These are phyloP conservation scores for Octodonta nipae DNA, from an alignment of 2,888 invertebrate genomes.

Conservation along the genomic window DNA sequence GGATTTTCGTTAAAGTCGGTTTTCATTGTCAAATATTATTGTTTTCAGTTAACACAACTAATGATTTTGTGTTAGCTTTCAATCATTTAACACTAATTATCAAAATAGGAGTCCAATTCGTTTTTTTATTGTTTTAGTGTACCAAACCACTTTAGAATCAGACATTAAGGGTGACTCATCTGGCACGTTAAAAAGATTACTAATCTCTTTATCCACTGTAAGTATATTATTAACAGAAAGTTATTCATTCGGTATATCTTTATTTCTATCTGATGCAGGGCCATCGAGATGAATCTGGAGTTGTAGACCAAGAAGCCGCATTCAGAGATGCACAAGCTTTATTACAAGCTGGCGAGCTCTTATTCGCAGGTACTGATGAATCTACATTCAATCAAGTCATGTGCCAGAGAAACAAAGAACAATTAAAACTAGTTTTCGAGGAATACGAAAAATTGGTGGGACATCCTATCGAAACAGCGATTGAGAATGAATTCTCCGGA, in stretches of 20 bases:
- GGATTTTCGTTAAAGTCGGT: too few relatives aligned
- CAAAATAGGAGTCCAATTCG: too few relatives aligned
- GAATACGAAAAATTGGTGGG: constrained; percentile 68
- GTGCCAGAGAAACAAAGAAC: constrained; percentile 60
- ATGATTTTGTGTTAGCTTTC: too few relatives aligned
- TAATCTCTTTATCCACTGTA: constrained; percentile 65
- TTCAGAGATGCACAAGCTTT: constrained; percentile 70
- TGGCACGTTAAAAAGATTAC: constrained; percentile 76
- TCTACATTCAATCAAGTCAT: constrained; percentile 72
- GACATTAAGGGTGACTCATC: constrained; percentile 80
- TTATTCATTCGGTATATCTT: too few relatives aligned
- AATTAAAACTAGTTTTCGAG: constrained; percentile 41
- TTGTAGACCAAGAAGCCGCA: constrained; percentile 57
- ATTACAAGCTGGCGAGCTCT: constrained; percentile 57
- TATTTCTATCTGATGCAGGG: too few relatives aligned
- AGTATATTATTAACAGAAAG: constrained; percentile 15
- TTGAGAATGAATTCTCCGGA: constrained; percentile 66
- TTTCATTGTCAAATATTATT: too few relatives aligned
- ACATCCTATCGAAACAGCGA: constrained; percentile 63
- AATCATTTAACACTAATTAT: too few relatives aligned
- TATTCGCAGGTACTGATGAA: constrained; percentile 65
- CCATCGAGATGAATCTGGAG: constrained; percentile 66
- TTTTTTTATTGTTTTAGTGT: constrained; percentile 53
- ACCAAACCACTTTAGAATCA: constrained; percentile 62
- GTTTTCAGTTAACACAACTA: too few relatives aligned